A percentile compares a stretch with the other conserved stretches of the same genome.
phyloP scores from a whole-genome alignment of 2,888 invertebrate species.

The Stegana nigrithorax region DNA sequence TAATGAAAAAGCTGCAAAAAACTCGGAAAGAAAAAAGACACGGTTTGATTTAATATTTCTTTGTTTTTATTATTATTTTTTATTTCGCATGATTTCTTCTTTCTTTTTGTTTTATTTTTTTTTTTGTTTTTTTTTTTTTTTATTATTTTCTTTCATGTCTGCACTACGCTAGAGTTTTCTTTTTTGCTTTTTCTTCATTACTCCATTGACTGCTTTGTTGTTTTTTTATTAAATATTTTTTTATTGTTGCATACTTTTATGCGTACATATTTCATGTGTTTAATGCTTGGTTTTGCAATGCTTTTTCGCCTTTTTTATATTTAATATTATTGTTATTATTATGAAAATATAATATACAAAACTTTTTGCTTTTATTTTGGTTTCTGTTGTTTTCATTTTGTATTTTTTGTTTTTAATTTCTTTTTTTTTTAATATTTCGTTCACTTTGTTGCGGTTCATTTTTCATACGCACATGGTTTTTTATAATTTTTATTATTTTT shows the following conservation, averaged over 20 bases:
- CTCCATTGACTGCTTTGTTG: neutral
- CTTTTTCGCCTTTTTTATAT: constrained; percentile 26
- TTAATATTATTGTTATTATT: constrained; percentile 21
- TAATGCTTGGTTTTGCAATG: neutral
- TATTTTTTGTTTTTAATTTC: constrained; percentile 12
- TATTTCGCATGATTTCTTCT: neutral
- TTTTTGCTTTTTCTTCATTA: neutral
- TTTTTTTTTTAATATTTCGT: constrained; percentile 3
- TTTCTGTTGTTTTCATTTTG: constrained; percentile 27
- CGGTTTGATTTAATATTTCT: no score
- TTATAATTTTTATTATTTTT: neutral
- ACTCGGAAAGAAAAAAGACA: no score
- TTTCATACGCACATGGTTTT: constrained; percentile 3
- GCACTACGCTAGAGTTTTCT: neutral
- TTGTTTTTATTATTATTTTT: neutral
- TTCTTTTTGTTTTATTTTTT: neutral
- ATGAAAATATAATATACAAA: constrained; percentile 20
- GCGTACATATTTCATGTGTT: neutral
- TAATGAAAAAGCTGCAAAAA: no score
- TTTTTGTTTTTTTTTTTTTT: neutral
- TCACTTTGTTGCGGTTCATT: constrained; percentile 13
- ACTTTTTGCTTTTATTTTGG: constrained; percentile 15
- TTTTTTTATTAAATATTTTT: neutral
- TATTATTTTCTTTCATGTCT: neutral
- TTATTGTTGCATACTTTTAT: neutral